Percentiles rank a stretch among this genome's conserved stretches.
Conservation (phyloP, 2,797 vertebrate species). For the Hemitrygon akajei region DNA sequence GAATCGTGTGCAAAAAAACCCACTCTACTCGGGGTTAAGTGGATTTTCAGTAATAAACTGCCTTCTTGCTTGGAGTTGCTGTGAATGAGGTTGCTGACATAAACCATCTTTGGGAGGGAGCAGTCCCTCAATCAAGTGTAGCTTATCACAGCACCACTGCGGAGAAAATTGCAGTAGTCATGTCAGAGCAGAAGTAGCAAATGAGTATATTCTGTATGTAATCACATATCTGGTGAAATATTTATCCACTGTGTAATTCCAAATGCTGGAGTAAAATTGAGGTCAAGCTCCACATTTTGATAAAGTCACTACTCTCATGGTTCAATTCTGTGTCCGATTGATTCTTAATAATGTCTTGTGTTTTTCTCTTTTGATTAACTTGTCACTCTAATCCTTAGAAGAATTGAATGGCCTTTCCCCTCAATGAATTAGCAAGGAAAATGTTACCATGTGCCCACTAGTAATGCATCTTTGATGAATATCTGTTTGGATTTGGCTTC, state of each 20-base stretch:
- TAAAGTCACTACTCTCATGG: background rate
- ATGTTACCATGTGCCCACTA: background rate
- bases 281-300: conserved; percentile 24
- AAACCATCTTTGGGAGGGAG: background rate
- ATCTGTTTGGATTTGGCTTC: background rate
- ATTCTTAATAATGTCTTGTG: background rate
- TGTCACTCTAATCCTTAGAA: background rate
- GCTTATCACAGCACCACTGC: background rate
- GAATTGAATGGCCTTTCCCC: background rate
- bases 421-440: background rate
- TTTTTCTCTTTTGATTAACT: background rate
- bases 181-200: background rate
- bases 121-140: background rate
- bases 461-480: background rate
- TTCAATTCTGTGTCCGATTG: background rate
- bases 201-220: conserved; percentile 11
- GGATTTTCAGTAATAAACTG: no score
- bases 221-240: conserved; percentile 23
- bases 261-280: conserved; percentile 10
- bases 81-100: no score
- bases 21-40: no score
- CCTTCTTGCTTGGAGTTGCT: no score
- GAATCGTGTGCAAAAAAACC: no score
- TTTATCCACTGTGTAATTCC: background rate
- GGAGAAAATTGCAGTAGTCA: background rate